Evolutionary conservation across 2,113 vertebrate genomes (phyloP).

Genomic region (Thymallus thymallus): DNA sequence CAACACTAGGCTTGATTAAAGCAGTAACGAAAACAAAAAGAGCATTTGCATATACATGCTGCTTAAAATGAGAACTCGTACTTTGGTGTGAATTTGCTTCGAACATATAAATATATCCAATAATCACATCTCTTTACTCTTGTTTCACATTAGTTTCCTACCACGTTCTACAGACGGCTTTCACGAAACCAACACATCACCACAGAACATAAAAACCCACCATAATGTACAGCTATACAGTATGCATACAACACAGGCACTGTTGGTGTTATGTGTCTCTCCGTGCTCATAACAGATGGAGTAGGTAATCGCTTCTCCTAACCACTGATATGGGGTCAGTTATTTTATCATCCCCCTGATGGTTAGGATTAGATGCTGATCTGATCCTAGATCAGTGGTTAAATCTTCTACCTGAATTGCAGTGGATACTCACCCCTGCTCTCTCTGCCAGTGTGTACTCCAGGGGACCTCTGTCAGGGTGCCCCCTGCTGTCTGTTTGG

Average conservation of each 20-base stretch:
- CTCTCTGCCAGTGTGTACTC: slow-evolving; percentile 40
- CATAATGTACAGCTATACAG: too few species aligned
- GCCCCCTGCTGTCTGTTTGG: slow-evolving; percentile 58
- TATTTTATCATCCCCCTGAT: too few species aligned
- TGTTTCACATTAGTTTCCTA: slow-evolving; percentile 62
- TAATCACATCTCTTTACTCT: slow-evolving; percentile 48
- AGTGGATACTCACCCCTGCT: slow-evolving; percentile 48
- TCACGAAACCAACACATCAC: neutral
- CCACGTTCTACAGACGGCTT: slow-evolving; percentile 49
- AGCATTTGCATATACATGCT: slow-evolving; percentile 74
- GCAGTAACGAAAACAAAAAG: slow-evolving; percentile 44
- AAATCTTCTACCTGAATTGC: neutral
- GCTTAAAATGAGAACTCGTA: slow-evolving; percentile 64
- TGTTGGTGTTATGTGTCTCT: too few species aligned
- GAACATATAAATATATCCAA: slow-evolving; percentile 55
- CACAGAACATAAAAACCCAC: slow-evolving; percentile 4
- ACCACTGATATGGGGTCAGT: too few species aligned
- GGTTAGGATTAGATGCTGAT: too few species aligned
- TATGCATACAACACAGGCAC: neutral
- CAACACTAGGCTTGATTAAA: slow-evolving; percentile 68
- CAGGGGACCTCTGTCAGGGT: slow-evolving; percentile 57
- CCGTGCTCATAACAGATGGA: too few species aligned
- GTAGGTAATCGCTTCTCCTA: too few species aligned
- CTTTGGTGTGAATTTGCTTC: slow-evolving; percentile 62
- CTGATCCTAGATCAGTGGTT: too few species aligned